Evolutionary conservation across 2,797 vertebrate species (phyloP), one percentile per base, ranked within the genome.

Genomic region (Atherinosoma microstoma): DNA sequence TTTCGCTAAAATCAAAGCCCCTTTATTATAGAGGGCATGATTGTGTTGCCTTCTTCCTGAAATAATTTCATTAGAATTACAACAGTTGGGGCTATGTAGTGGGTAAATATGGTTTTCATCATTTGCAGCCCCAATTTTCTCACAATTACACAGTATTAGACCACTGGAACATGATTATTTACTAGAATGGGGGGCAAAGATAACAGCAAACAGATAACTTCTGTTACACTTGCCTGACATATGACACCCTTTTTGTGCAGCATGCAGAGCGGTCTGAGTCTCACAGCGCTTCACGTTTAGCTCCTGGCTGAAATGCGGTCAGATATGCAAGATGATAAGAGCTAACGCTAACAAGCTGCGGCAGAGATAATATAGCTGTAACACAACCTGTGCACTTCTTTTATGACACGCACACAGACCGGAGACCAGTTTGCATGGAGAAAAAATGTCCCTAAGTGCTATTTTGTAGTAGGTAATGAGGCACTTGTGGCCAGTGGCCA

Each of bases 391-490:
- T 34, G 45, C 30, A 22, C 42, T 51, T 27, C 58, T 70, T 62
- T 69, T 51, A 47, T 22, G 56, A 59, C 71, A 85, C 69, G 75
- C 68, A 12, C 45, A 51, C 42, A 56, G 68, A 79, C 42, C 34
- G 24, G 3, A 45, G 61, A 77, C 49, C 40, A 0, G 45, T 75
- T 69, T 72, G 73, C n/a, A n/a, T n/a, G n/a, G 45, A 49, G 58
- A 47, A 77, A 73, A 70, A 61, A 27, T 36, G 54, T 69, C 62
- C 73, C 53, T 51, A 76, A 83, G 76, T 80, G 73, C 38, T 86
- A 74, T 83, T 89, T 85, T 85, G 73, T 82, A 58, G 64, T 76
- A 82, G 58, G 81, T 93, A 90, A 89, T 89, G 80, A 92, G 84
- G 76, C 66, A 82, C 83, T 83, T 58, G 65, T 79, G 76, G 68